Evolutionary conservation across 2,888 invertebrate species (phyloP), one percentile per base, ranked within the genome.

Genomic region (Ypsolopha sequella): DNA sequence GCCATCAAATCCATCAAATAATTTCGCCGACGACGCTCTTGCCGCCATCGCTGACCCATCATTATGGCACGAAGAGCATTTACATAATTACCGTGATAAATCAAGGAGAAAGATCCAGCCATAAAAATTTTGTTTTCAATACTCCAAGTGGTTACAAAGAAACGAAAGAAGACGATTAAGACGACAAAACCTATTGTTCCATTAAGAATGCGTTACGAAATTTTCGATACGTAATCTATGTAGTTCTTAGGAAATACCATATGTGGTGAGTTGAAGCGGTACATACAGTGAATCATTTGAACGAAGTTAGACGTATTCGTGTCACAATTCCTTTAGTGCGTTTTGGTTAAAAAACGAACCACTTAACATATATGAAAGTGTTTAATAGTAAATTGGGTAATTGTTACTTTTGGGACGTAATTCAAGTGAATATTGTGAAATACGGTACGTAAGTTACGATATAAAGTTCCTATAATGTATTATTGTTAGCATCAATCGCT

Each of bases 301-400:
- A 60, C 53, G 56, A n/a, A 45, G 6, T 24, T 34, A 34, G 9
- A 60, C 52, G 56, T 65, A 76, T 71, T 65, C 66, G 56, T 70
- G 66, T 68, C 71, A 63, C 66, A 64, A 60, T 65, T 61, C 62
- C 63, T 63, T 67, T 61, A 64, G 61, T 68, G 66, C 65, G 48
- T 52, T 64, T 58, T 63, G 66, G 64, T 68, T 14, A 44, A 44
- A 41, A 44, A 66, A 70, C 66, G 58, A 63, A 67, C 56, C 63
- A 69, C 73, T 78, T 79, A 79, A 78, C 72, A 60, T 54, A 64
- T 65, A 73, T 56, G 74, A 76, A 80, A 80, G 79, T 73, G 70
- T 68, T 70, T 65, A 70, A 72, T 73, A 70, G 64, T 48, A 54
- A 66, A 65, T 80, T 80, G 65, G 64, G 71, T 64, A 78, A 79